Evolutionary conservation across 2,113 vertebrate species (phyloP).

Genomic region (Epinephelus lanceolatus): DNA sequence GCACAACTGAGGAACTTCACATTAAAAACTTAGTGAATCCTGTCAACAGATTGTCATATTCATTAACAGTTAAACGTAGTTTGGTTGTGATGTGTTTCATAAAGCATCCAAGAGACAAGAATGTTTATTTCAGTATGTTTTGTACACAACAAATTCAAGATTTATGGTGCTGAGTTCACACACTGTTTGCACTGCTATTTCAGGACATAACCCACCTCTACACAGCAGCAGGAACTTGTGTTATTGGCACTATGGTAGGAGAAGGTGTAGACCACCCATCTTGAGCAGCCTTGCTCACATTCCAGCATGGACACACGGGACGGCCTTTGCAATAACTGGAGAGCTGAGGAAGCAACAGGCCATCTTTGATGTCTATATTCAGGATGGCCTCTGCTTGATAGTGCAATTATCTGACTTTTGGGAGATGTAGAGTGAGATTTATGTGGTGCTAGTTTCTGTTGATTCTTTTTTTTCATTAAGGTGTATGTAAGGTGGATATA

Average conservation of each 20-base stretch:
- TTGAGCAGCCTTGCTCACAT: constrained; percentile 51
- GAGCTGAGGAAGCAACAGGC: constrained; percentile 42
- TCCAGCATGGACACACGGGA: constrained; percentile 58
- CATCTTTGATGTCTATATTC: constrained; percentile 73
- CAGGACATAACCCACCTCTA: neutral
- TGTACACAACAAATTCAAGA: neutral
- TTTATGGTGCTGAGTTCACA: neutral
- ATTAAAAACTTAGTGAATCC: neutral
- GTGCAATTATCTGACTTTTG: constrained; percentile 12
- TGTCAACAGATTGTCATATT: neutral
- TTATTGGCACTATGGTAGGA: constrained; percentile 11
- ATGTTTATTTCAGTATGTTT: neutral
- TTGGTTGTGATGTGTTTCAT: too few species aligned
- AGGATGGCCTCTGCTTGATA: constrained; percentile 27
- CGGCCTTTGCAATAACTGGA: constrained; percentile 63
- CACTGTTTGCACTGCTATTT: neutral
- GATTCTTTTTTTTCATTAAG: neutral
- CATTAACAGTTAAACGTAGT: neutral
- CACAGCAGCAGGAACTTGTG: constrained; percentile 3
- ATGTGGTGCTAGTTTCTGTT: neutral
- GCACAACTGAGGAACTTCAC: neutral
- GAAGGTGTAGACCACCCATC: constrained; percentile 60
- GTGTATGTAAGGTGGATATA: neutral
- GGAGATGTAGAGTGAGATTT: neutral
- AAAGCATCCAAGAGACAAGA: neutral